Percentiles rank a stretch among this genome's conserved stretches.
Conservation (phyloP, 2,888 invertebrate species). For the Amphipoea lucens region DNA sequence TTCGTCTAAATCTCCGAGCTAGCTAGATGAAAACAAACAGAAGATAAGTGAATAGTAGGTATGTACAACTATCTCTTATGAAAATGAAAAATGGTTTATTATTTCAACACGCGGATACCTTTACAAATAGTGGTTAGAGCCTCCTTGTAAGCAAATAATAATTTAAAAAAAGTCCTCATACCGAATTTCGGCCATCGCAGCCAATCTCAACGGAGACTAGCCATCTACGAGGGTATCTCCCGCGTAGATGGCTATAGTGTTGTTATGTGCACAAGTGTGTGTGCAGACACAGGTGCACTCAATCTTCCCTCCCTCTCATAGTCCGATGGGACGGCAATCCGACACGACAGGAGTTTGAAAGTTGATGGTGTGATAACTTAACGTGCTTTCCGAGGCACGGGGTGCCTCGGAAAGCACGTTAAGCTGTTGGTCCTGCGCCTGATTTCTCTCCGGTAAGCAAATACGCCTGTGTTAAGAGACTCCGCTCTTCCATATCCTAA, state of each 20-base stretch:
- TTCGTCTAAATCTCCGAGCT: too few species aligned
- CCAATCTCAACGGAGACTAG: not conserved
- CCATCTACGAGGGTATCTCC: not conserved
- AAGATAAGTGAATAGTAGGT: not conserved
- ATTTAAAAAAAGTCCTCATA: not conserved
- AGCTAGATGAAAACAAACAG: too few species aligned
- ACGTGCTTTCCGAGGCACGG: too few species aligned
- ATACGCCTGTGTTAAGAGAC: not conserved
- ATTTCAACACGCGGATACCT: not conserved
- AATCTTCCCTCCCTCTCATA: not conserved
- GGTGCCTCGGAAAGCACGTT: not conserved
- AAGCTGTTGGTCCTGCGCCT: not conserved
- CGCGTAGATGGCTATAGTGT: not conserved
- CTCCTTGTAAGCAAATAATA: not conserved
- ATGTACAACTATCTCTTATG: not conserved
- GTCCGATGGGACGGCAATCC: not conserved
- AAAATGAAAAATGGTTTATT: not conserved
- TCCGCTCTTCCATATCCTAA: not conserved
- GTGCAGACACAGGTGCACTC: too few species aligned
- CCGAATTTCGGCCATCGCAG: not conserved
- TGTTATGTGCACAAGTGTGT: too few species aligned
- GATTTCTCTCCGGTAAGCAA: not conserved
- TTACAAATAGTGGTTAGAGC: not conserved
- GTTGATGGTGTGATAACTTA: not conserved
- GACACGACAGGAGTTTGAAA: not conserved